phyloP scores from a whole-genome alignment of 2,888 invertebrate genomes.

The Eupithecia subumbrata region DNA sequence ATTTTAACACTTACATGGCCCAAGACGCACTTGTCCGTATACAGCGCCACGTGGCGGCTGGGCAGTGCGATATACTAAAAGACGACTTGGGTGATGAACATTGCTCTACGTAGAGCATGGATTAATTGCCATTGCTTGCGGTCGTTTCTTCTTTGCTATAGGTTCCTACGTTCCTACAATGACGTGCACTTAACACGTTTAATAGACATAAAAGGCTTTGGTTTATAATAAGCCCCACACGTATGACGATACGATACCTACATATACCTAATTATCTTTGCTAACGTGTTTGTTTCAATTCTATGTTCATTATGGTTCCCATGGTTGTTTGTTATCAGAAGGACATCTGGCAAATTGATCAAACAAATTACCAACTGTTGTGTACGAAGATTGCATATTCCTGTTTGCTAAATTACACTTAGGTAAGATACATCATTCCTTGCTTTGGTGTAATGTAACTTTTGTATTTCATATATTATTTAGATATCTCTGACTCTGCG shows the following conservation, averaged over 20 bases:
- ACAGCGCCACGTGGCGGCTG: too few relatives aligned
- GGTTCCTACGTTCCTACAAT: background rate
- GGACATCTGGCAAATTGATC: slow-evolving; percentile 20
- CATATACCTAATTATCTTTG: background rate
- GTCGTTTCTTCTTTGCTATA: background rate
- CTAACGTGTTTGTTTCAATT: background rate
- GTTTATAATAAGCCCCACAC: background rate
- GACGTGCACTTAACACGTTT: background rate
- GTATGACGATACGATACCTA: background rate
- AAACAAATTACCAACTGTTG: slow-evolving; percentile 1
- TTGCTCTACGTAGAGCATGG: background rate
- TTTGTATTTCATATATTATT: background rate
- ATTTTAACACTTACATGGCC: background rate
- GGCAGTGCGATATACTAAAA: too few relatives aligned
- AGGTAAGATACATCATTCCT: background rate
- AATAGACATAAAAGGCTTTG: background rate
- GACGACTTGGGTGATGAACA: too few relatives aligned
- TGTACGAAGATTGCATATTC: background rate
- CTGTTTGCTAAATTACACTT: background rate
- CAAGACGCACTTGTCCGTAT: too few relatives aligned
- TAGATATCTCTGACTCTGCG: background rate
- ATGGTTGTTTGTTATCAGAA: slow-evolving; percentile 25
- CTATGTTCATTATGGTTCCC: slow-evolving; percentile 12
- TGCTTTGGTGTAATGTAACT: background rate
- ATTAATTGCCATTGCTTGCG: background rate